Base-by-base conservation (phyloP, 2,888 invertebrate species). In the Sisyra nigra region DNA sequence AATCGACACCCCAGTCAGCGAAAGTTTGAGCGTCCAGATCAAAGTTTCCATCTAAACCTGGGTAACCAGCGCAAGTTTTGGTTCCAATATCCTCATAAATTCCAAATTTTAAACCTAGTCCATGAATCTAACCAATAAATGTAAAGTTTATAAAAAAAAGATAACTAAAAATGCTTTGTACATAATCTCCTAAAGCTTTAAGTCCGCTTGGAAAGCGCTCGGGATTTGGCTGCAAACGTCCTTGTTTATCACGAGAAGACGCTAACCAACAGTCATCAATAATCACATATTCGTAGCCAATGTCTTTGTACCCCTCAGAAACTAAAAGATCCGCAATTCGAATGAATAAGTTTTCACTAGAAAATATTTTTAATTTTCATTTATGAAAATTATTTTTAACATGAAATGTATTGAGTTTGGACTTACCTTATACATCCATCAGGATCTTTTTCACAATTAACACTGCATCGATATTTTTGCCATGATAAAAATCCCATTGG, bases 51-150 rank as follows among this genome's bases (percentile, higher is more conserved):
- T 75, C 59, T 42, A 79, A 76, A 3, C 86, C 87, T 0, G 86
- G 86, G 57, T 80, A 86, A 0, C 83, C 81, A 2, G 70, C 80
- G 55, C 86, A 88, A 0, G 88, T 88, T 45, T 67, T 59, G 19
- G 71, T 76, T 0, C 87, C 87, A 54, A 79, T 82, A 58, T 87
- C 85, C 51, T 79, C 79, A 57, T 88, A 88, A 52, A 87, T 76
- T 5, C 85, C 87, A 56, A 87, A 79, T 57, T 83, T 80, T 13
- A 88, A 59, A 1, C 84, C 84, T 54, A 68, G 71, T 6, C 62
- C 59, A 54, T 87, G 86, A 42, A 85, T 66, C 83, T 84, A n/a
- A n/a, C n/a, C n/a, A n/a, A n/a, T n/a, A n/a, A n/a, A n/a, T n/a
- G n/a, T n/a, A n/a, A n/a, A n/a, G 33, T 33, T 13, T 13, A 13